A percentile compares a stretch with the other conserved stretches of the same genome.
These are phyloP conservation scores for Acrocephalus scirpaceus DNA, from an alignment of 2,797 vertebrate species.

Conservation along the genomic window DNA sequence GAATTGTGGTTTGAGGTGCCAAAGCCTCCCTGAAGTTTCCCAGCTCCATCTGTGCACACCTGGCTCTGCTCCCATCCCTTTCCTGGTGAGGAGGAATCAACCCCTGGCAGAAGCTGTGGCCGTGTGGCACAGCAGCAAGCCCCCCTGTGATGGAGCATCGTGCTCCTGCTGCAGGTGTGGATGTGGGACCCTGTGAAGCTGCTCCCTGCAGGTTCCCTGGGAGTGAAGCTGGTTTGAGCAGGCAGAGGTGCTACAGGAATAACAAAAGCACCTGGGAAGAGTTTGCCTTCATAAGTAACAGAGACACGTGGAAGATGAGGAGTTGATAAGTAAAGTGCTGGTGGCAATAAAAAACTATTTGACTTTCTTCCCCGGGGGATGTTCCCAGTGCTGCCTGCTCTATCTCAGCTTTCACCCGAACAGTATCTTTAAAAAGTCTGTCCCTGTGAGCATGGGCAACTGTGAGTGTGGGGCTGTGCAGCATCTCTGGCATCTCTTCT, in stretches of 20 bases:
- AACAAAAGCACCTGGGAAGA: background rate
- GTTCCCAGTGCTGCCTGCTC: background rate
- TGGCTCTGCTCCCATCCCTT: background rate
- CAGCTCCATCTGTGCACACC: rapidly evolving
- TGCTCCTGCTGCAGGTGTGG: rapidly evolving
- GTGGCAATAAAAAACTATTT: rapidly evolving
- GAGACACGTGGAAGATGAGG: rapidly evolving
- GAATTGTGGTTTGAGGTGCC: background rate
- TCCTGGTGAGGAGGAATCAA: background rate
- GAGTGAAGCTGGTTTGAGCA: background rate
- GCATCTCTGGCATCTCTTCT: rapidly evolving
- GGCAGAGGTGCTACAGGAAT: background rate
- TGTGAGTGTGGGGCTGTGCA: rapidly evolving
- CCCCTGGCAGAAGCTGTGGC: too few species aligned
- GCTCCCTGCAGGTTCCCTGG: background rate
- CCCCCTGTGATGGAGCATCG: rapidly evolving
- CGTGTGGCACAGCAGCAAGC: rapidly evolving
- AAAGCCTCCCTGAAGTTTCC: background rate
- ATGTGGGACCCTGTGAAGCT: background rate
- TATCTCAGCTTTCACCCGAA: background rate
- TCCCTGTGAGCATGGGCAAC: rapidly evolving
- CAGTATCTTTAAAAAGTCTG: rapidly evolving
- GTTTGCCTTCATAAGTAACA: background rate
- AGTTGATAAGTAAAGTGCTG: background rate
- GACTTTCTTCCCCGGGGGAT: rapidly evolving